These are phyloP conservation scores for Alexandromys fortis DNA, from an alignment of 2,113 vertebrate species.

Conservation along the genomic window DNA sequence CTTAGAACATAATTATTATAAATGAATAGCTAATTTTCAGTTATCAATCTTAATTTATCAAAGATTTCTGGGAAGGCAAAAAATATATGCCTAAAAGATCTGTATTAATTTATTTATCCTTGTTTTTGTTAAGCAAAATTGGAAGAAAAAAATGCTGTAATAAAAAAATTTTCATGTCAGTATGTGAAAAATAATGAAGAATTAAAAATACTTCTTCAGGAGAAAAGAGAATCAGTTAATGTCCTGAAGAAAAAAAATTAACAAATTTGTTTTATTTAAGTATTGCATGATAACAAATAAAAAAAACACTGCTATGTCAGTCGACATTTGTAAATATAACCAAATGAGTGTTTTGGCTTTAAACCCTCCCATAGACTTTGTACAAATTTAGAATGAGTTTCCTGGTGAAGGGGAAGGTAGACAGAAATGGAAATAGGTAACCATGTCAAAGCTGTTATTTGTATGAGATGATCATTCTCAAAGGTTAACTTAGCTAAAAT, in stretches of 20 bases:
- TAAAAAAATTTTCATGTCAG: not conserved
- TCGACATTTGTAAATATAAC: not conserved
- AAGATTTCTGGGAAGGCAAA: not conserved
- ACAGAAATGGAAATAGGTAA: not conserved
- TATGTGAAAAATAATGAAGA: not conserved
- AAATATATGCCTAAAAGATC: not conserved
- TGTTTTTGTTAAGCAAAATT: not conserved
- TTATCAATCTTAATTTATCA: not conserved
- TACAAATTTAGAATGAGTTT: not conserved
- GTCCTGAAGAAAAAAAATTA: not conserved
- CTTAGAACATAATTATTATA: not conserved
- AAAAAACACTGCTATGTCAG: not conserved
- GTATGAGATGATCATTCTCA: not conserved
- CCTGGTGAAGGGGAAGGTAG: not conserved
- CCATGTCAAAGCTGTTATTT: not conserved
- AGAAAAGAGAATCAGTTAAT: not conserved
- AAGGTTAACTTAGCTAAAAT: not conserved
- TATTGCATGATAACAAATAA: not conserved
- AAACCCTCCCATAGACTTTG: not conserved
- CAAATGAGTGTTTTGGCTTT: not conserved
- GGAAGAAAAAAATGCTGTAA: not conserved
- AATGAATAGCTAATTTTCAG: not conserved
- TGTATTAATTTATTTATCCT: not conserved
- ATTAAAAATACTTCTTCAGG: not conserved
- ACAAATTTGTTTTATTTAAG: conserved; percentile 3